Conservation (phyloP, 2,113 vertebrate species). For the Elachura formosa region DNA sequence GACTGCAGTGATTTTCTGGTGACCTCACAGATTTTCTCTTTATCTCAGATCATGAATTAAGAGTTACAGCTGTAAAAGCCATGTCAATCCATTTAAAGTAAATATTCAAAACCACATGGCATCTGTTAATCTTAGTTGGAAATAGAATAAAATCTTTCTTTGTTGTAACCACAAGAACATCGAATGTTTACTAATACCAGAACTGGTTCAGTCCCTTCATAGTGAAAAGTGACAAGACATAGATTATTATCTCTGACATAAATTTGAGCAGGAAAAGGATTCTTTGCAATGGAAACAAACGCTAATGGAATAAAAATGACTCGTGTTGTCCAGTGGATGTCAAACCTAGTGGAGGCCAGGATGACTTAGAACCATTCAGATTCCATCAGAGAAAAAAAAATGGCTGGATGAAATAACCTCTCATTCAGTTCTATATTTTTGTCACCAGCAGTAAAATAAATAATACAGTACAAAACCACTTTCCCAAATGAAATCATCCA, state of each 20-base stretch:
- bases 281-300: constrained; percentile 48
- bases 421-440: constrained; percentile 31
- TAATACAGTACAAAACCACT: neutral
- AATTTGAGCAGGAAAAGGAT: constrained; percentile 44
- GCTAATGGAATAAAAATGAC: constrained; percentile 65
- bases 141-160: constrained; percentile 27
- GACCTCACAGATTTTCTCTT: neutral
- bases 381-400: constrained; percentile 33
- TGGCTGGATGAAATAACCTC: constrained; percentile 39
- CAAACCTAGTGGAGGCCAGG: constrained; percentile 12
- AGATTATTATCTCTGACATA: constrained; percentile 57
- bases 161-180: neutral
- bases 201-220: constrained; percentile 22
- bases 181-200: neutral
- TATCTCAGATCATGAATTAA: neutral
- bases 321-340: constrained; percentile 6
- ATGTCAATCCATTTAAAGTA: neutral
- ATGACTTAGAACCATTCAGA: constrained; percentile 34
- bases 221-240: constrained; percentile 47
- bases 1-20: neutral
- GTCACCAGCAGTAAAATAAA: neutral
- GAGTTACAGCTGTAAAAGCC: neutral
- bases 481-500: neutral
- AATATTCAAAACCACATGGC: neutral
- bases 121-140: neutral